Percentiles rank a stretch among this genome's conserved stretches.
Evolutionary conservation across 2,797 vertebrate species (phyloP).

Genomic region (Myotis myotis): DNA sequence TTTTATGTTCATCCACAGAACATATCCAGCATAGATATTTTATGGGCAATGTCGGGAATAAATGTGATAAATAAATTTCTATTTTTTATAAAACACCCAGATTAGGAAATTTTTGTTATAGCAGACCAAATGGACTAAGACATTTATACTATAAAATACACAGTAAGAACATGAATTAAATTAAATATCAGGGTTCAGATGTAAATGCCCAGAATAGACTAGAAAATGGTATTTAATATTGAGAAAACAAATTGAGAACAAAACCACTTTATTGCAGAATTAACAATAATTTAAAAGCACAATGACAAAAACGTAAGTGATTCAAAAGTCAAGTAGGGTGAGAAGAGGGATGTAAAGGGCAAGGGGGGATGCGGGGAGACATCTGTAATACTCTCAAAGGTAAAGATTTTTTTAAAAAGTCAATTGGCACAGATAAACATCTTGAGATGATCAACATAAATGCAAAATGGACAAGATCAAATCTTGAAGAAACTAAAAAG

Average conservation of each 20-base stretch:
- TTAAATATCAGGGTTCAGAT: neutral
- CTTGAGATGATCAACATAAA: neutral
- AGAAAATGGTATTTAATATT: neutral
- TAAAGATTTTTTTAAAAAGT: too few species aligned
- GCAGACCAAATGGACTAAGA: neutral
- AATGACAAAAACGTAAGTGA: neutral
- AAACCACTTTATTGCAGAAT: neutral
- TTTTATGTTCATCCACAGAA: neutral
- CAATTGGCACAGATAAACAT: neutral
- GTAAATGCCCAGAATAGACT: neutral
- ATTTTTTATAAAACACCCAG: neutral
- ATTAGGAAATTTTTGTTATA: neutral
- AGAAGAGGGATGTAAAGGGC: too few species aligned
- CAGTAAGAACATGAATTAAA: neutral
- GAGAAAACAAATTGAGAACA: neutral
- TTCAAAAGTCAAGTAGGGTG: neutral
- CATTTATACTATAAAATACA: neutral
- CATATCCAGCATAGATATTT: neutral
- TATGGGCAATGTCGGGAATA: neutral
- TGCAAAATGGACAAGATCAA: neutral
- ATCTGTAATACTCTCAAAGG: too few species aligned
- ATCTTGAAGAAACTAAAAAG: neutral
- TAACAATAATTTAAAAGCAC: neutral
- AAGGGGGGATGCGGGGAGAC: too few species aligned
- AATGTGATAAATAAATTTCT: neutral